Base-by-base conservation (phyloP, 23 tunicate genomes). In the Ciona savignyi region DNA sequence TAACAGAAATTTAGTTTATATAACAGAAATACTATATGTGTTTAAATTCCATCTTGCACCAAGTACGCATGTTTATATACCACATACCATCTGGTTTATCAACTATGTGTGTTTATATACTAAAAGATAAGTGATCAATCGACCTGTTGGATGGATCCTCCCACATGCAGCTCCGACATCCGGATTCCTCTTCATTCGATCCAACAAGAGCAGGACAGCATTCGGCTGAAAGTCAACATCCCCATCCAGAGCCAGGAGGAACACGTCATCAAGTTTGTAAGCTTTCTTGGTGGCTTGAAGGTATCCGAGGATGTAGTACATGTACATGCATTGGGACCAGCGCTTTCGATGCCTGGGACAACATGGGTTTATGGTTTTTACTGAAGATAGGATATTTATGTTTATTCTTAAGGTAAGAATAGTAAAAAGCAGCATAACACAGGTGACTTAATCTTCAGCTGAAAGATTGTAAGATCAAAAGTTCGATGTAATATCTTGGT, bases 241-340 rank as follows among this genome's bases (percentile, higher is more conserved):
- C 33, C 99, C 99, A 68, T 95, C 99, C 9, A 95, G 85, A 51
- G 99, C 96, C 77, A 95, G 51, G 0, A 95, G 42, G 68, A 85
- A 95, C 1, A 85, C 69, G 33, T 91, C 91, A 71, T 95, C 99
- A 34, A 75, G 84, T 65, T 86, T 94, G 42, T 74, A 79, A 1
- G 79, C 63, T 70, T 94, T 94, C 77, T 94, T 87, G 33, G 89
- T 79, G 20, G 81, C 79, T 71, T 79, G 86, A 34, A 94, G 72
- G 33, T 87, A 95, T 1, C 99, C 99, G 60, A 95, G 90, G 60
- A 95, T 77, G 74, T 95, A 95, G 75, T 95, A 95, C 91, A 95
- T 80, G 87, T 95, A 95, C 99, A 95, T 95, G 83, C 93, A 87
- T 69, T 94, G 99, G 19, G 95, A 86, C 99, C 99, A 94, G 24